Conservation (phyloP, 2,113 vertebrate species). For the Osmerus eperlanus region DNA sequence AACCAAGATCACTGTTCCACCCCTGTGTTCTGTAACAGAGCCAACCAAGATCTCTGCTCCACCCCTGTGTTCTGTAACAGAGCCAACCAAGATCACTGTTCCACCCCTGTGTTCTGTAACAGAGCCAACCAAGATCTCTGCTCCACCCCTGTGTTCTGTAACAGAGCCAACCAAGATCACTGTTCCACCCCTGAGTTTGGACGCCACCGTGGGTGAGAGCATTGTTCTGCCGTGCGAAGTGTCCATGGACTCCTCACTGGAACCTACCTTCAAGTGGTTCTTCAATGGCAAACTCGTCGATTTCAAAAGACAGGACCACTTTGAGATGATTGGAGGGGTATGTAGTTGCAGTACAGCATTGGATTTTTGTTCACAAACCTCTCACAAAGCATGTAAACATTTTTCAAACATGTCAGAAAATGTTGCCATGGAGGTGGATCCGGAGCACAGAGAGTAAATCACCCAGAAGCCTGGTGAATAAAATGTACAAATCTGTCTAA, state of each 20-base stretch:
- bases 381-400: neutral
- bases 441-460: constrained; percentile 38
- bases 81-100: constrained; percentile 77
- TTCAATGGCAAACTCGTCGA: constrained; percentile 82
- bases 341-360: constrained; percentile 41
- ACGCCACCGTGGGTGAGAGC: constrained; percentile 86
- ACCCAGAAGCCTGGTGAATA: constrained; percentile 42
- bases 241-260: constrained; percentile 78
- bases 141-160: constrained; percentile 65
- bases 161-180: constrained; percentile 82
- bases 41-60: constrained; percentile 77
- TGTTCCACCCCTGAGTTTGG: constrained; percentile 75
- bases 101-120: constrained; percentile 63
- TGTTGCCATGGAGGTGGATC: constrained; percentile 15
- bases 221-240: constrained; percentile 85
- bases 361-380: too few species aligned
- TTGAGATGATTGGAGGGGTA: constrained; percentile 86
- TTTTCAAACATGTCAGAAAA: constrained; percentile 13
- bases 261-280: constrained; percentile 79
- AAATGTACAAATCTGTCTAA: constrained; percentile 36
- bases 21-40: constrained; percentile 69
- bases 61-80: constrained; percentile 67
- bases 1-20: constrained; percentile 76
- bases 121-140: constrained; percentile 81
- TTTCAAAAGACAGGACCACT: constrained; percentile 77